Evolutionary conservation across 2,888 invertebrate species (phyloP).

Genomic region (Apoderus coryli): DNA sequence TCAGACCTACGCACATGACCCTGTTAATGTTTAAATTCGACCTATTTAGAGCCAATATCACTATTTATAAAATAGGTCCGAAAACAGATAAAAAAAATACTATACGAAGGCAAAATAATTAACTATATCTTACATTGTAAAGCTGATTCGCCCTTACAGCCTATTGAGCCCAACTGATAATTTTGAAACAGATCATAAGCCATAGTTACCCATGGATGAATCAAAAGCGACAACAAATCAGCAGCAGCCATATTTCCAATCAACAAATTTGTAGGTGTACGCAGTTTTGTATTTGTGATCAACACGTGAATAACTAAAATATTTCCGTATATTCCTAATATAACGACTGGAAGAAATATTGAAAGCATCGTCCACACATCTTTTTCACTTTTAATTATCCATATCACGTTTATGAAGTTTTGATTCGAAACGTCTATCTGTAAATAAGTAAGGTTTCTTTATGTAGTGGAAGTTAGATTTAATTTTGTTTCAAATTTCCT

Average conservation of each 20-base stretch:
- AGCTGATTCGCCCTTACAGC: constrained; percentile 66
- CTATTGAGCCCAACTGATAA: constrained; percentile 54
- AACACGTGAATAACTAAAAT: constrained; percentile 48
- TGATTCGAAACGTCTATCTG: constrained; percentile 24
- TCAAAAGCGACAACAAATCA: constrained; percentile 47
- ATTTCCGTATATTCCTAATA: constrained; percentile 54
- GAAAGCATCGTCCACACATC: constrained; percentile 47
- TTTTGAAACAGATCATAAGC: constrained; percentile 61
- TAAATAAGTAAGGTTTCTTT: too few species aligned
- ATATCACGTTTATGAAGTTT: constrained; percentile 47
- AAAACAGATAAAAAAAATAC: constrained; percentile 7
- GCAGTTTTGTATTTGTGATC: constrained; percentile 43
- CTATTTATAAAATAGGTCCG: too few species aligned
- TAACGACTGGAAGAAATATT: constrained; percentile 43
- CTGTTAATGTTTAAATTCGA: neutral
- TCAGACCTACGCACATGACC: too few species aligned
- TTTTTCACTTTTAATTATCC: constrained; percentile 42
- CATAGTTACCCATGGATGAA: constrained; percentile 66
- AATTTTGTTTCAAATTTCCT: too few species aligned
- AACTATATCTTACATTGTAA: constrained; percentile 49
- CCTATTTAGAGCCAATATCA: too few species aligned
- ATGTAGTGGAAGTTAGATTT: too few species aligned
- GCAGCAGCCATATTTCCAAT: constrained; percentile 62
- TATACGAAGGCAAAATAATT: neutral
- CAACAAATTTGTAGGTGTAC: constrained; percentile 55